Conservation (phyloP, 2,113 vertebrate species). For the Gracilinanus agilis region DNA sequence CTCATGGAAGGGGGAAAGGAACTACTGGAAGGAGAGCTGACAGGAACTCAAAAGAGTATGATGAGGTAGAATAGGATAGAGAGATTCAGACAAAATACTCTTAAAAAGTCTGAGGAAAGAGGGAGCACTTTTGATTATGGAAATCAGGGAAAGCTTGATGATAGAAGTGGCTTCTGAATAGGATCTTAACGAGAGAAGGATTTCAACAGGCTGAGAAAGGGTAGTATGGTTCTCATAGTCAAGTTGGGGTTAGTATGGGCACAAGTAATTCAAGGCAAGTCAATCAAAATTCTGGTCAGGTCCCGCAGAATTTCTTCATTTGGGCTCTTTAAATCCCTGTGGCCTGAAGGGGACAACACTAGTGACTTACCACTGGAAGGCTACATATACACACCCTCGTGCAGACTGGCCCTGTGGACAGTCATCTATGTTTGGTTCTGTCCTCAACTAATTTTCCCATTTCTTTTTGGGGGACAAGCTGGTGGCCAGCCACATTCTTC, state of each 20-base stretch:
- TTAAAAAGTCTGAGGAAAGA: background rate
- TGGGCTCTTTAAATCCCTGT: background rate
- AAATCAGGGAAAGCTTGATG: background rate
- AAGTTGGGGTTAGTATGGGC: background rate
- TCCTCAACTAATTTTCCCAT: constrained; percentile 34
- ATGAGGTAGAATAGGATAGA: background rate
- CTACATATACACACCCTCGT: background rate
- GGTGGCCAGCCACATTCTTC: constrained; percentile 87
- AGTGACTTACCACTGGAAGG: background rate
- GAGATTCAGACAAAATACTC: background rate
- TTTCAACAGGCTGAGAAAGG: background rate
- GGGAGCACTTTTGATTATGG: background rate
- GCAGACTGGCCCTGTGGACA: background rate
- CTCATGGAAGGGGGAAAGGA: background rate
- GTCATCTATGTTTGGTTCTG: background rate
- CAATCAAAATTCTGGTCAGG: background rate
- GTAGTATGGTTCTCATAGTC: background rate
- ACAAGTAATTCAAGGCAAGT: background rate
- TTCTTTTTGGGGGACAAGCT: constrained; percentile 79
- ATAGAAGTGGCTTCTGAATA: background rate
- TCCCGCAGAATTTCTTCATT: background rate
- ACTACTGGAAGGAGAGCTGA: background rate
- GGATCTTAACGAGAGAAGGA: background rate
- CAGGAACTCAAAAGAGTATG: background rate
- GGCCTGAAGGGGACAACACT: background rate